phyloP scores from a whole-genome alignment of 35 echinoderm and acorn worm genomes.

The Heliocidaris erythrogramma region DNA sequence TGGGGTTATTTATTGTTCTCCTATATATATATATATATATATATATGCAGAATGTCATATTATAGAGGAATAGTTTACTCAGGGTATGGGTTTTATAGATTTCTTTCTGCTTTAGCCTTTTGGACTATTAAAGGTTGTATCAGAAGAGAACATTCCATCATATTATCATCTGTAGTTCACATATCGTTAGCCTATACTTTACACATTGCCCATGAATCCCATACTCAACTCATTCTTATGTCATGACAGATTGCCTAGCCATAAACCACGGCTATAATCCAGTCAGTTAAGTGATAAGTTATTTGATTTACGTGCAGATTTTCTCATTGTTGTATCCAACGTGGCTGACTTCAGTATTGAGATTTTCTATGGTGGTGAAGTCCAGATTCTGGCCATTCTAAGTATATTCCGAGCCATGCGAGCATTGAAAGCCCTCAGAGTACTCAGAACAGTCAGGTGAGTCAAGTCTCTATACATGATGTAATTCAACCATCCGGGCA shows the following conservation, averaged over 20 bases:
- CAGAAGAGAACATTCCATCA: too few relatives aligned
- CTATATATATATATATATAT: too few relatives aligned
- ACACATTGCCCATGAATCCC: too few relatives aligned
- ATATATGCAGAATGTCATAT: too few relatives aligned
- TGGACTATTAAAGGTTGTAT: too few relatives aligned
- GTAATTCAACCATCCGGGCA: not conserved
- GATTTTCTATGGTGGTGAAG: slow-evolving; percentile 69
- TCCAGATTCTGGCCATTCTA: slow-evolving; percentile 89
- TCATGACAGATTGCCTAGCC: not conserved
- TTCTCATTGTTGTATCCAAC: slow-evolving; percentile 85
- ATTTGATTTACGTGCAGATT: slow-evolving; percentile 62
- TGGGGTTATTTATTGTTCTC: too few relatives aligned
- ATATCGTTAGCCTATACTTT: too few relatives aligned
- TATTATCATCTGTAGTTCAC: too few relatives aligned
- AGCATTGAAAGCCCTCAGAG: slow-evolving; percentile 82
- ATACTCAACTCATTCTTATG: not conserved
- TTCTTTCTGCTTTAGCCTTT: too few relatives aligned
- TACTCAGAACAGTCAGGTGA: slow-evolving; percentile 89
- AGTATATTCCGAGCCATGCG: slow-evolving; percentile 93
- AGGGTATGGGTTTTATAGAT: too few relatives aligned
- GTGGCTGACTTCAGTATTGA: slow-evolving; percentile 74
- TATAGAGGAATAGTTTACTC: too few relatives aligned
- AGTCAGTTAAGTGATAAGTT: too few relatives aligned
- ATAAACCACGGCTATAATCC: not conserved
- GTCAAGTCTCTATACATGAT: not conserved